These are phyloP conservation scores for Oscheius sp. DNA, from an alignment of 2,888 invertebrate genomes.

Conservation along the genomic window DNA sequence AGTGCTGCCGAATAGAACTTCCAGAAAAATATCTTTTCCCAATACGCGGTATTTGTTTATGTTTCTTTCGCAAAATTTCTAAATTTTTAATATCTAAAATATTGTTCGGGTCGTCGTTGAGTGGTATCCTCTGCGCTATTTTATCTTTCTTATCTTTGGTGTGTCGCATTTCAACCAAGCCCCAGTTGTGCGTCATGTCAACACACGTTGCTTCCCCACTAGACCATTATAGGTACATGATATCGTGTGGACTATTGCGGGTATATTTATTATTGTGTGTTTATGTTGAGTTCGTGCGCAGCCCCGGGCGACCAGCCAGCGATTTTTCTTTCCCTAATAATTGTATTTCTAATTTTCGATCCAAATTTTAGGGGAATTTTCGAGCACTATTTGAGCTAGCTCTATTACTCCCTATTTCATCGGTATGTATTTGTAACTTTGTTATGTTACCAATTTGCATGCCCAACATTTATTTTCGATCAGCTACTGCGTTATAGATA, in stretches of 20 bases:
- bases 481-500: not conserved
- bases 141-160: not conserved
- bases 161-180: not conserved
- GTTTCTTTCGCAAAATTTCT: conserved; percentile 6
- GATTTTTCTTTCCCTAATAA: not conserved
- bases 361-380: not conserved
- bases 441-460: conserved; percentile 12
- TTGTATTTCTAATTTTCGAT: not conserved
- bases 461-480: not conserved
- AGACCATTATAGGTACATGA: conserved; percentile 2
- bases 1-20: conserved; percentile 9
- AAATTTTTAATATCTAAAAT: conserved; percentile 2
- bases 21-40: not conserved
- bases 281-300: not conserved
- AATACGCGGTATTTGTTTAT: conserved; percentile 9
- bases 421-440: conserved; percentile 1
- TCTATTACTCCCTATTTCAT: no score
- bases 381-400: no score
- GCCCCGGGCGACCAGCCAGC: not conserved
- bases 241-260: conserved; percentile 11
- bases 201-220: not conserved
- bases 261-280: conserved; percentile 12
- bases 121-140: conserved; percentile 3
- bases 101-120: not conserved
- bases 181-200: not conserved